These are phyloP conservation scores for Spea hammondii DNA, from an alignment of 2,797 vertebrate genomes.

Conservation along the genomic window DNA sequence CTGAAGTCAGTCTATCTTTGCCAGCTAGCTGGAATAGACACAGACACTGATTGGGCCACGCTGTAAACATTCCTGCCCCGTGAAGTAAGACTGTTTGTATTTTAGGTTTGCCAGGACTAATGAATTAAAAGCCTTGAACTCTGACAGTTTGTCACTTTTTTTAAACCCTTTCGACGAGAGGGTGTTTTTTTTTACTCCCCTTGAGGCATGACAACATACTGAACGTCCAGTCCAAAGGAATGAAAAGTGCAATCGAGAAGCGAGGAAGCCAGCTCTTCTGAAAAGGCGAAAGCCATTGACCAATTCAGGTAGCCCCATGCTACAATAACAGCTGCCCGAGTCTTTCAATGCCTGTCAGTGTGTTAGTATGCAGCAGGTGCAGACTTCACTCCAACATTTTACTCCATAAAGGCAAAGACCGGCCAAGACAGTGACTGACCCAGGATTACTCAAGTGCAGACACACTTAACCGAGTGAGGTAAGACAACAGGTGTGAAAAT, in stretches of 20 bases:
- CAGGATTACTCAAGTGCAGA: constrained; percentile 74
- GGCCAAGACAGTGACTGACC: constrained; percentile 73
- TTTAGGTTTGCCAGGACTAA: constrained; percentile 76
- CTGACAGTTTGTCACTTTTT: constrained; percentile 65
- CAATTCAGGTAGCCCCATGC: constrained; percentile 75
- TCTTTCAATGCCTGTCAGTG: constrained; percentile 69
- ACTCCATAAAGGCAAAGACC: constrained; percentile 67
- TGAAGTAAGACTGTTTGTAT: constrained; percentile 81
- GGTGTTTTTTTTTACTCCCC: constrained; percentile 61
- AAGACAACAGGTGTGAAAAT: constrained; percentile 74
- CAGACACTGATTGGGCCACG: constrained; percentile 77
- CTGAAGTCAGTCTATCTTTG: constrained; percentile 92
- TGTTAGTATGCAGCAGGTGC: constrained; percentile 76
- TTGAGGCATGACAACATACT: constrained; percentile 67
- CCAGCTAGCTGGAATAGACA: constrained; percentile 89
- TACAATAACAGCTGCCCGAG: constrained; percentile 70
- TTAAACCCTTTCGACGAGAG: constrained; percentile 67
- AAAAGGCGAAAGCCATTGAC: constrained; percentile 61
- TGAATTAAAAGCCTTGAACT: constrained; percentile 75
- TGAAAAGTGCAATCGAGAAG: constrained; percentile 61
- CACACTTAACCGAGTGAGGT: constrained; percentile 75
- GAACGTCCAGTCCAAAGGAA: constrained; percentile 58
- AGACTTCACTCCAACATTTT: constrained; percentile 68
- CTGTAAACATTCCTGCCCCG: constrained; percentile 81
- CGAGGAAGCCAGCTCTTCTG: constrained; percentile 60